A percentile compares a stretch with the other conserved stretches of the same genome.
These are phyloP conservation scores for Seladonia tumulorum DNA, from an alignment of 2,888 invertebrate species.

Conservation along the genomic window DNA sequence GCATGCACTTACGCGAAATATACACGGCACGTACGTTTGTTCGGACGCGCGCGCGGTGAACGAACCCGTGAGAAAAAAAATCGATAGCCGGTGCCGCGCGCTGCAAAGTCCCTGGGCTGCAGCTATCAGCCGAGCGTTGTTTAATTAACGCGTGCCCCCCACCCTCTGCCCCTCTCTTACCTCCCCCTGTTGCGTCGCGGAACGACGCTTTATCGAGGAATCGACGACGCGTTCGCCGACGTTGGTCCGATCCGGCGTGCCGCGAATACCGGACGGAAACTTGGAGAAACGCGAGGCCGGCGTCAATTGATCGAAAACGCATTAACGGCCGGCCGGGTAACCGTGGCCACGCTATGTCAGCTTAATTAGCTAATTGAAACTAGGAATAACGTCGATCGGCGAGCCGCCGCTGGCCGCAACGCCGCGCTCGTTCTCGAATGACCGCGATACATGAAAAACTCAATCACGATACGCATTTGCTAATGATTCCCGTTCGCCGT, in stretches of 20 bases:
- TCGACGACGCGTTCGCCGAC: neutral
- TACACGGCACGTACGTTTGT: slow-evolving; percentile 36
- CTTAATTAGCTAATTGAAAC: slow-evolving; percentile 70
- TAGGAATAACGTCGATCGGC: slow-evolving; percentile 51
- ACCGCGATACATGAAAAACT: slow-evolving; percentile 69
- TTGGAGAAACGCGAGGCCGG: neutral
- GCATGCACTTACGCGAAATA: slow-evolving; percentile 57
- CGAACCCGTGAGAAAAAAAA: slow-evolving; percentile 45
- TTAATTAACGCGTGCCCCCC: slow-evolving; percentile 8
- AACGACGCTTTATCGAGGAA: slow-evolving; percentile 6
- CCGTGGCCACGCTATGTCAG: slow-evolving; percentile 30
- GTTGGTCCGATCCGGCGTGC: neutral
- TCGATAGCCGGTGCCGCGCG: slow-evolving; percentile 22
- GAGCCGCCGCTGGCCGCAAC: neutral
- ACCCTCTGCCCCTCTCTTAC: neutral
- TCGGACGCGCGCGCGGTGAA: slow-evolving; percentile 42
- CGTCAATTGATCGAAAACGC: slow-evolving; percentile 22
- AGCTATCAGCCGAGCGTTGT: neutral
- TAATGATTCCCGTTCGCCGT: slow-evolving; percentile 59
- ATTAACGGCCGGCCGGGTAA: slow-evolving; percentile 38
- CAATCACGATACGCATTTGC: slow-evolving; percentile 71
- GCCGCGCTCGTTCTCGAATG: slow-evolving; percentile 42
- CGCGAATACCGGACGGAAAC: neutral
- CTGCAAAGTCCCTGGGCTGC: neutral
- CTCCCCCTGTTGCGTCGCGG: neutral